Base-by-base conservation (phyloP, 2,113 vertebrate species). In the Bubo bubo region DNA sequence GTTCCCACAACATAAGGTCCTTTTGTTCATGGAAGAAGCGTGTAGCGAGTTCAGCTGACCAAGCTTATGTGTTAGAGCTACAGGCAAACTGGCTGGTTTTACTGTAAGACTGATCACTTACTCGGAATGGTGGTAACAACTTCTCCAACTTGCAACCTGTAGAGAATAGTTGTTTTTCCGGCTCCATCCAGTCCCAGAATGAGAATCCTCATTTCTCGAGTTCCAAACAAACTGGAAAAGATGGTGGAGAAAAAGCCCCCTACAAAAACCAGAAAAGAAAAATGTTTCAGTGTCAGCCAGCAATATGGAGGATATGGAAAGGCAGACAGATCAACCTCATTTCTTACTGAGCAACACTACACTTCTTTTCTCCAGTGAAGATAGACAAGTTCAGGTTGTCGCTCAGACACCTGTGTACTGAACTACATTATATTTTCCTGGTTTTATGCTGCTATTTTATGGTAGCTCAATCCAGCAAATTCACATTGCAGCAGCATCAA, bases 111-210 rank as follows among this genome's bases (percentile, higher is more conserved):
- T 39, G 49, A 84, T 20, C 81, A 98, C 99, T 86, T 98, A 99
- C 99, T 99, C 9, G 99, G 99, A 97, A 99, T 99, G 47, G 99
- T 99, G 71, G 99, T 99, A 86, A 99, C 99, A 39, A 99, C 99
- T 98, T 99, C 99, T 97, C 99, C 99, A 43, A 99, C 99, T 96
- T 99, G 99, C 83, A 99, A 97, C 75, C 99, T 98, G 98, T 99
- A 99, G 50, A 99, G 98, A 95, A 99, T 99, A 34, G 99, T 99
- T 4, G 99, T 99, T 98, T 99, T 99, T 80, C 99, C 99, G 14
- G 99, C 99, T 80, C 99, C 99, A 9, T 99, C 99, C 96, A 99
- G 97, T 94, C 99, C 99, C 96, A 99, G 97, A 97, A 99, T 99
- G 88, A 99, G 98, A 98, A 99, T 99, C 95, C 99, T 99, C 99